Evolutionary conservation across 2,888 invertebrate genomes (phyloP).

Genomic region (Lissonota sp.): DNA sequence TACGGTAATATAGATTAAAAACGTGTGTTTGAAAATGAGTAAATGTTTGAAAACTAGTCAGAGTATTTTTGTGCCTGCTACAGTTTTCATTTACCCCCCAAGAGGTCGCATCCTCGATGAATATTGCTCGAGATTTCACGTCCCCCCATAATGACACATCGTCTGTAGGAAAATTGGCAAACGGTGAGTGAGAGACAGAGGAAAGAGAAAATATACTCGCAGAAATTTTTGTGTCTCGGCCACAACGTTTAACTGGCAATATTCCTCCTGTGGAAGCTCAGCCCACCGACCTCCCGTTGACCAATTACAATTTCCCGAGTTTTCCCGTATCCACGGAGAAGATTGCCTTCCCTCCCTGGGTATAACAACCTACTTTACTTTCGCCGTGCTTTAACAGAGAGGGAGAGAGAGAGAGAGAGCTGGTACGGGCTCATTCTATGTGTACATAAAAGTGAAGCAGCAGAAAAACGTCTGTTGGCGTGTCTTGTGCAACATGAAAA

Average conservation of each 20-base stretch:
- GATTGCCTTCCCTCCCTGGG: constrained; percentile 60
- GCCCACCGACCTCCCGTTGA: constrained; percentile 47
- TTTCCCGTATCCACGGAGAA: constrained; percentile 57
- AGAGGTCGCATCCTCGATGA: constrained; percentile 19
- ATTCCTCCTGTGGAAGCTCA: constrained; percentile 12
- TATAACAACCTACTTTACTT: constrained; percentile 65
- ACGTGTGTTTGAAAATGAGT: too few relatives aligned
- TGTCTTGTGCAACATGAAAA: constrained; percentile 52
- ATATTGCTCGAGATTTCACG: constrained; percentile 26
- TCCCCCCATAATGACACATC: constrained; percentile 20
- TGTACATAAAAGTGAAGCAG: not conserved
- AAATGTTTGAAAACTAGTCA: too few relatives aligned
- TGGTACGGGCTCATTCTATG: not conserved
- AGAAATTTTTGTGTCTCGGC: constrained; percentile 54
- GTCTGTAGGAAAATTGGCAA: not conserved
- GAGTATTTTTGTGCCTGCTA: not conserved
- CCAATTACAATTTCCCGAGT: constrained; percentile 64
- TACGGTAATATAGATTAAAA: not conserved
- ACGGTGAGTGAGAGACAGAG: constrained; percentile 10
- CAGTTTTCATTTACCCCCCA: not conserved
- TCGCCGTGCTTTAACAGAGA: constrained; percentile 44
- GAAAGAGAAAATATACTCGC: constrained; percentile 34
- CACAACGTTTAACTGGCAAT: constrained; percentile 47
- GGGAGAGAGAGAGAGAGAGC: too few relatives aligned
- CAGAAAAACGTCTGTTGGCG: constrained; percentile 26